These are phyloP conservation scores for Epicampocera succincta DNA, from an alignment of 2,888 invertebrate species.

Conservation along the genomic window DNA sequence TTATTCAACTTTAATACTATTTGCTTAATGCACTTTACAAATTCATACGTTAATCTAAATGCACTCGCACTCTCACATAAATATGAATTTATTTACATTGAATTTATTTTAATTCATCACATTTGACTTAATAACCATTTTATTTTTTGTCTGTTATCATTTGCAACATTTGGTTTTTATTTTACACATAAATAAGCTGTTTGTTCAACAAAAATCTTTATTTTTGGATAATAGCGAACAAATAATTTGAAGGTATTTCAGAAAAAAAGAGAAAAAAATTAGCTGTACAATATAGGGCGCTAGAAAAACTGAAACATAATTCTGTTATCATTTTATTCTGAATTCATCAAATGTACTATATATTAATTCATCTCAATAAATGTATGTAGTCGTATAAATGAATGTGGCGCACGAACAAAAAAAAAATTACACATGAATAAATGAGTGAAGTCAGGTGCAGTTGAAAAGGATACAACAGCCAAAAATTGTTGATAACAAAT, in stretches of 20 bases:
- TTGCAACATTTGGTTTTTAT: constrained; percentile 32
- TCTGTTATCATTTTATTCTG: constrained; percentile 41
- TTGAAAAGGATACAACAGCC: background rate
- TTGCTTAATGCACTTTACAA: constrained; percentile 55
- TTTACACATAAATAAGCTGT: constrained; percentile 44
- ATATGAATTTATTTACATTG: constrained; percentile 22
- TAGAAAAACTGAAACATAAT: constrained; percentile 20
- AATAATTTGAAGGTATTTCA: constrained; percentile 23
- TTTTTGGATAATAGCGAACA: constrained; percentile 41
- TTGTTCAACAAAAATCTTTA: background rate
- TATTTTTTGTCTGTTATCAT: constrained; percentile 10
- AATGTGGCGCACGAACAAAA: background rate
- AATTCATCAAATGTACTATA: constrained; percentile 19
- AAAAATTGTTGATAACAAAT: too few relatives aligned
- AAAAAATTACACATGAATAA: constrained; percentile 29
- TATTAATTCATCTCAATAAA: too few relatives aligned
- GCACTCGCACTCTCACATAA: constrained; percentile 31
- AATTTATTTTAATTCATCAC: constrained; percentile 47
- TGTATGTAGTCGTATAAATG: too few relatives aligned
- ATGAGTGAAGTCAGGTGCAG: background rate
- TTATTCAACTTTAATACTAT: constrained; percentile 6
- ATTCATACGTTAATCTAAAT: constrained; percentile 55
- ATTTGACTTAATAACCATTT: constrained; percentile 18
- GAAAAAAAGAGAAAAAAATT: constrained; percentile 16
- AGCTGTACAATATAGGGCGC: background rate